These are phyloP conservation scores for Lophius piscatorius DNA, from an alignment of 2,113 vertebrate species.

Conservation along the genomic window DNA sequence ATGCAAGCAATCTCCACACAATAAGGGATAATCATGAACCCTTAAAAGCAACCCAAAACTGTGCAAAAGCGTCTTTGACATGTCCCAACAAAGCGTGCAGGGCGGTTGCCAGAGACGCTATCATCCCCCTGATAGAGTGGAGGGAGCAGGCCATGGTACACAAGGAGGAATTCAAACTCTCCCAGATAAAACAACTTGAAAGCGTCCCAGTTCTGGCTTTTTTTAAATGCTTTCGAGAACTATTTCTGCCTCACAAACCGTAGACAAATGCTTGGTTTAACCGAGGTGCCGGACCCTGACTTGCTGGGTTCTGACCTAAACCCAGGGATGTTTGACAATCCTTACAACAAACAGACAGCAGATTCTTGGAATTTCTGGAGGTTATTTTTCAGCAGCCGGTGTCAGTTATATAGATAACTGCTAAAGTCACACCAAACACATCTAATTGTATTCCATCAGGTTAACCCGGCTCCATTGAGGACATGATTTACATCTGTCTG, in stretches of 20 bases:
- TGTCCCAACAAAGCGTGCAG: constrained; percentile 55
- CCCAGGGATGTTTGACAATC: constrained; percentile 1
- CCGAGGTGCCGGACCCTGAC: background rate
- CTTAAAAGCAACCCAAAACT: constrained; percentile 40
- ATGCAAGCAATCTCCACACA: constrained; percentile 48
- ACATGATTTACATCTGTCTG: background rate
- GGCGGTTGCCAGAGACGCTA: constrained; percentile 64
- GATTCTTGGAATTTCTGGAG: constrained; percentile 47
- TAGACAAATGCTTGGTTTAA: constrained; percentile 28
- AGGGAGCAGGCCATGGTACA: constrained; percentile 57
- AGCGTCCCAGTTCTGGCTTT: constrained; percentile 43
- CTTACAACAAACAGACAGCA: background rate
- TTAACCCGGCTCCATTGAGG: constrained; percentile 13
- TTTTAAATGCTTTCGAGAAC: constrained; percentile 36
- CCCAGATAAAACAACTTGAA: constrained; percentile 67
- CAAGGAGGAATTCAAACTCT: constrained; percentile 68
- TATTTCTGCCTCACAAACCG: constrained; percentile 18
- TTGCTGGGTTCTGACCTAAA: constrained; percentile 33
- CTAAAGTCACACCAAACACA: background rate
- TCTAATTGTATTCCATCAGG: background rate
- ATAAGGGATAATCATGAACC: constrained; percentile 57
- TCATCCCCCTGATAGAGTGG: constrained; percentile 43
- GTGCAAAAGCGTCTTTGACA: constrained; percentile 43
- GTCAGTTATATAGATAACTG: constrained; percentile 18
- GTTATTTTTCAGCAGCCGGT: constrained; percentile 33